Conservation (phyloP, 2,888 invertebrate species). For the Chaetoderma sp. region DNA sequence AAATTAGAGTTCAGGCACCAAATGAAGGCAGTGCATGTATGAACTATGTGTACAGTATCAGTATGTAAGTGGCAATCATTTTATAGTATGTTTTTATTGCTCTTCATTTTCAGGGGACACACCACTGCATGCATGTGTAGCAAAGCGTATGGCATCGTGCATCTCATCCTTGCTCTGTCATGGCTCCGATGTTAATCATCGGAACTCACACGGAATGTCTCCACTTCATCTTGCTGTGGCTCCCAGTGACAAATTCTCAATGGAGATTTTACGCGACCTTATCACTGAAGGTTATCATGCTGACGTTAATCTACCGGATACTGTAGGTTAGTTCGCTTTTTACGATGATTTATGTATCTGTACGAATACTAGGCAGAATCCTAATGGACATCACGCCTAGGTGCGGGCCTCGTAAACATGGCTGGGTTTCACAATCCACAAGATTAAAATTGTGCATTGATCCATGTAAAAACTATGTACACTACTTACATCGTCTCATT, state of each 20-base stretch:
- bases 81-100: neutral
- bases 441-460: too few relatives aligned
- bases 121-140: conserved; percentile 64
- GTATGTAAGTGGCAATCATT: too few relatives aligned
- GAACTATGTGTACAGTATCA: too few relatives aligned
- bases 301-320: conserved; percentile 56
- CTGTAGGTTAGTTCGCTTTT: conserved; percentile 25
- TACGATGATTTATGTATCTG: neutral
- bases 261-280: conserved; percentile 52
- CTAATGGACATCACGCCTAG: too few relatives aligned
- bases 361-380: too few relatives aligned
- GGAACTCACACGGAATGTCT: conserved; percentile 52
- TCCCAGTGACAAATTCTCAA: conserved; percentile 47
- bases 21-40: too few relatives aligned
- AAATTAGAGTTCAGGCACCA: too few relatives aligned
- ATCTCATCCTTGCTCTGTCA: conserved; percentile 52
- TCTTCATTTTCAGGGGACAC: conserved; percentile 52
- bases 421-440: too few relatives aligned
- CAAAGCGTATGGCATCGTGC: conserved; percentile 56
- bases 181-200: conserved; percentile 65
- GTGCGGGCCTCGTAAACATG: too few relatives aligned
- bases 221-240: conserved; percentile 60
- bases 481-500: too few relatives aligned
- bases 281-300: conserved; percentile 59
- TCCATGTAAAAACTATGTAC: too few relatives aligned